Conservation (phyloP, 2,797 vertebrate species). For the Rhabdomys pumilio region DNA sequence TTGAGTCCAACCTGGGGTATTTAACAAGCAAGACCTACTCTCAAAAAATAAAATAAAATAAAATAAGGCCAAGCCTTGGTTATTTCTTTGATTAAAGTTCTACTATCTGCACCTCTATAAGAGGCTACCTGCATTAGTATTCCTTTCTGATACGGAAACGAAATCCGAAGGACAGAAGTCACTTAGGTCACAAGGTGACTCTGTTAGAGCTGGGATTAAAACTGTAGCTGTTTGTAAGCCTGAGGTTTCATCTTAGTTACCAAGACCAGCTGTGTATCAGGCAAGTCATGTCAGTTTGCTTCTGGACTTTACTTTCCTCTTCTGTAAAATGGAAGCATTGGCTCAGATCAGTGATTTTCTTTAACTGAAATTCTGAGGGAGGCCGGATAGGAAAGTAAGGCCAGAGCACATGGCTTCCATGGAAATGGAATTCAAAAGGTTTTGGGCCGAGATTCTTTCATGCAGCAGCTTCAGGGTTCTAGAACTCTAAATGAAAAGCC, state of each 20-base stretch:
- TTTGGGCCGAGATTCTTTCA: background rate
- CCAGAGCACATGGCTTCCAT: constrained; percentile 50
- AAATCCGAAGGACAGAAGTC: constrained; percentile 47
- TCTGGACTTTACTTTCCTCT: constrained; percentile 57
- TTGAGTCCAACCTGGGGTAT: background rate
- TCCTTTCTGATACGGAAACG: constrained; percentile 55
- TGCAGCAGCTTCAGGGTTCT: background rate
- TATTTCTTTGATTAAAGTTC: constrained; percentile 41
- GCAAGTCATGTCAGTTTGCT: background rate
- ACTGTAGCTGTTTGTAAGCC: constrained; percentile 55
- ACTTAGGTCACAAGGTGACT: constrained; percentile 48
- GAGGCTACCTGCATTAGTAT: constrained; percentile 6
- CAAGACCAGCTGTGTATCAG: constrained; percentile 39
- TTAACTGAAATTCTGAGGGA: constrained; percentile 57
- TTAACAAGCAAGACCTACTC: background rate
- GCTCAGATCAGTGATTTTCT: background rate
- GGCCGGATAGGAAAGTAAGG: background rate
- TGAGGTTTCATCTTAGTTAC: constrained; percentile 48
- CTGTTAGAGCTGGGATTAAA: constrained; percentile 38
- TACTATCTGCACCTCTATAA: background rate
- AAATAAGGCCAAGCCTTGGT: background rate
- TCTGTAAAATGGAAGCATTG: constrained; percentile 54
- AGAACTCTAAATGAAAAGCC: constrained; percentile 52
- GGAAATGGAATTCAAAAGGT: background rate
- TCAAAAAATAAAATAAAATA: background rate